Percentiles rank a stretch among this genome's conserved stretches.
Conservation (phyloP, 1,140 invertebrate genomes). For the Drosophila setifemur region DNA sequence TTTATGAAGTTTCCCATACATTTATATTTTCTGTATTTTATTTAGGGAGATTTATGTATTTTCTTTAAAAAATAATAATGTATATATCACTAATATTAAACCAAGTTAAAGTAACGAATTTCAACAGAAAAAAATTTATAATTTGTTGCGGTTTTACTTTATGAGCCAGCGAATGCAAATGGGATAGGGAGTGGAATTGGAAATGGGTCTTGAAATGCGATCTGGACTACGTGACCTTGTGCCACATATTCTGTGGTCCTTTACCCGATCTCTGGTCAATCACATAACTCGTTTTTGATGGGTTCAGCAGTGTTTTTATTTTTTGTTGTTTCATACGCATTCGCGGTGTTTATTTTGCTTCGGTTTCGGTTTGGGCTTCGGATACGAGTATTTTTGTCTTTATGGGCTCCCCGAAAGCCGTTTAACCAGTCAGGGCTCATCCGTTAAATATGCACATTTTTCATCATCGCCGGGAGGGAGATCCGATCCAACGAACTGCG, state of each 20-base stretch:
- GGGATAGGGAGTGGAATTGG: conserved; percentile 1
- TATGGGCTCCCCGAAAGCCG: conserved; percentile 67
- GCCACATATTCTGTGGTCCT: conserved; percentile 74
- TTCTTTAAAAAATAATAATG: no score
- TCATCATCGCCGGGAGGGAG: conserved; percentile 50
- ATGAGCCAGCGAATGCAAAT: conserved; percentile 2
- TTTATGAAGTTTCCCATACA: no score
- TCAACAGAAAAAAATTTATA: not conserved
- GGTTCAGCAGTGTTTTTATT: conserved; percentile 35
- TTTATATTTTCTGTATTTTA: no score
- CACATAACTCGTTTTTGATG: conserved; percentile 63
- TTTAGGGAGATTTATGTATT: no score
- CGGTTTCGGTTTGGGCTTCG: conserved; percentile 9
- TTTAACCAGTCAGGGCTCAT: conserved; percentile 72
- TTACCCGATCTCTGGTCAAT: conserved; percentile 53
- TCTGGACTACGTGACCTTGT: conserved; percentile 59
- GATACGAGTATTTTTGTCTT: conserved; percentile 27
- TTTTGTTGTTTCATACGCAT: no score
- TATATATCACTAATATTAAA: no score
- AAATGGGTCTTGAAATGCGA: conserved; percentile 5
- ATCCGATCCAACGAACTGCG: not conserved
- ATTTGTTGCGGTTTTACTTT: conserved; percentile 9
- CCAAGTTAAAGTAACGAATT: no score
- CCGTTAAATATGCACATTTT: conserved; percentile 76
- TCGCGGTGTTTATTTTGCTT: conserved; percentile 45